These are phyloP conservation scores for Addax nasomaculatus DNA, from an alignment of 2,113 vertebrate genomes.

Conservation along the genomic window DNA sequence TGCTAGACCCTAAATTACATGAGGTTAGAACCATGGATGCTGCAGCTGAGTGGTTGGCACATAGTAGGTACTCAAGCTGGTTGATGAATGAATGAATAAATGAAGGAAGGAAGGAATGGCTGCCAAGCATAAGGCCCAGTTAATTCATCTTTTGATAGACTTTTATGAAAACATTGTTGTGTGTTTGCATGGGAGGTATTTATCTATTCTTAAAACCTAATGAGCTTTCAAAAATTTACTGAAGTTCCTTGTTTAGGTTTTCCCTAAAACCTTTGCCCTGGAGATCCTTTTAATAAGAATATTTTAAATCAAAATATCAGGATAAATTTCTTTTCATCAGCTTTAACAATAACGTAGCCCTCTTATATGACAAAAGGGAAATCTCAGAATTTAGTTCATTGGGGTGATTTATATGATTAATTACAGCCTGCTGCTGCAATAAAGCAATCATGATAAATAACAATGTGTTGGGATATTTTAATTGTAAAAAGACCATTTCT, in stretches of 20 bases:
- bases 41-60: not conserved
- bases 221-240: slow-evolving; percentile 34
- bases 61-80: not conserved
- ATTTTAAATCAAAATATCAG: slow-evolving; percentile 50
- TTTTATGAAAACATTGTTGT: slow-evolving; percentile 28
- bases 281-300: slow-evolving; percentile 36
- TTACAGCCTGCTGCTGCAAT: slow-evolving; percentile 62
- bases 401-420: slow-evolving; percentile 75
- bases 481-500: slow-evolving; percentile 75
- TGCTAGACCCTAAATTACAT: not conserved
- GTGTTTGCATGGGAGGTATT: not conserved
- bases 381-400: slow-evolving; percentile 44
- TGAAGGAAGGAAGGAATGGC: not conserved
- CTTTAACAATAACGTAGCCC: slow-evolving; percentile 53
- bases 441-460: slow-evolving; percentile 70
- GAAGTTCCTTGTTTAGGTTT: slow-evolving; percentile 28
- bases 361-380: slow-evolving; percentile 61
- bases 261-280: slow-evolving; percentile 23
- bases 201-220: slow-evolving; percentile 45
- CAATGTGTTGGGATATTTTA: slow-evolving; percentile 70
- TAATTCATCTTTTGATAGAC: slow-evolving; percentile 19
- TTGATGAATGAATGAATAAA: not conserved
- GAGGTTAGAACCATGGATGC: not conserved
- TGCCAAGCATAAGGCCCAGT: not conserved
- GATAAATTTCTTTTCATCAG: slow-evolving; percentile 47